Conservation (phyloP, 2,888 invertebrate species). For the Hypomecis atomaria region DNA sequence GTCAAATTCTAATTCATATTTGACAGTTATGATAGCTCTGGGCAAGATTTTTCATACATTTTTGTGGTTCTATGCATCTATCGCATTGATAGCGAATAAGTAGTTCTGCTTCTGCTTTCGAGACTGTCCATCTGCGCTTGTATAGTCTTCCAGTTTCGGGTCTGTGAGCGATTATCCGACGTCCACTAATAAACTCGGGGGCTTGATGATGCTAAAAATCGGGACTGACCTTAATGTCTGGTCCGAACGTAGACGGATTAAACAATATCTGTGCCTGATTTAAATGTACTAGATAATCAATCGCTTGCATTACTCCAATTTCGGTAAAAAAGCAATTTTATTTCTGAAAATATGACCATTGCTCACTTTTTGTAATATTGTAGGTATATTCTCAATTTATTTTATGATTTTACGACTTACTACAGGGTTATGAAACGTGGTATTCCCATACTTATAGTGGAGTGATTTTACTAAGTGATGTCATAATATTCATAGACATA, state of each 20-base stretch:
- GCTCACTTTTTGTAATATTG: not conserved
- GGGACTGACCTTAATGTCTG: constrained; percentile 31
- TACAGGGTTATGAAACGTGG: no score
- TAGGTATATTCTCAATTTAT: not conserved
- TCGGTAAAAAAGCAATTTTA: not conserved
- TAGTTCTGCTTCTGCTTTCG: not conserved
- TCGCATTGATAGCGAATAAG: not conserved
- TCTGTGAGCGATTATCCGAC: constrained; percentile 34
- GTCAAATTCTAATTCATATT: no score
- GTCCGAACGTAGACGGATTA: constrained; percentile 11
- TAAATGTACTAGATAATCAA: constrained; percentile 3
- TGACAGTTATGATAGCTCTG: no score
- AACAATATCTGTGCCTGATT: constrained; percentile 13
- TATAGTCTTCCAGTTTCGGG: constrained; percentile 20
- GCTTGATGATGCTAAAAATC: constrained; percentile 27
- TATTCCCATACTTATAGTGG: no score
- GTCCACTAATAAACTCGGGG: constrained; percentile 37
- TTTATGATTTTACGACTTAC: no score
- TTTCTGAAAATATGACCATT: no score
- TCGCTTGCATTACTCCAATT: not conserved
- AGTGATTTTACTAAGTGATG: no score
- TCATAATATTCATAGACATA: no score
- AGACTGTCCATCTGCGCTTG: not conserved
- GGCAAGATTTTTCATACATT: no score
- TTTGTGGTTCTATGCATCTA: no score